Evolutionary conservation across 1,140 invertebrate genomes (phyloP).

Genomic region (Brachionus plicatilis): DNA sequence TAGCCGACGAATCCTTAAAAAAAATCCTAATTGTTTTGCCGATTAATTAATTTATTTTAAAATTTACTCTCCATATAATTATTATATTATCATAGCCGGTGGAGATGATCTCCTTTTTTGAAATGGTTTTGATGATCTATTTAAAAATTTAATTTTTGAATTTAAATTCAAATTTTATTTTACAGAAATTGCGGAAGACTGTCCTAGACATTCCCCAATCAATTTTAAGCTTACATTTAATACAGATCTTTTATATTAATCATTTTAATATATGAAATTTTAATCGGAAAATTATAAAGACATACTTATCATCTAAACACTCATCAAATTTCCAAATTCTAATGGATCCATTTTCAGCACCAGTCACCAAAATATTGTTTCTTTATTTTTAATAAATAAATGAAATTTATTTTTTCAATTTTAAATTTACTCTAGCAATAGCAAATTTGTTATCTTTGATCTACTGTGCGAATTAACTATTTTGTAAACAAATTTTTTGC

Average conservation of each 20-base stretch:
- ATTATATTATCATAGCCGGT: neutral
- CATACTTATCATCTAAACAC: neutral
- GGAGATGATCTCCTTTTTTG: neutral
- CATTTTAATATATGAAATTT: neutral
- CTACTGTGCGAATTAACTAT: neutral
- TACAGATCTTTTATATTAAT: neutral
- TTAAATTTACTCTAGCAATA: neutral
- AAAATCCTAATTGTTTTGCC: neutral
- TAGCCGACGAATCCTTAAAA: neutral
- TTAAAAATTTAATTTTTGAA: neutral
- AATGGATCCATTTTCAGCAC: constrained; percentile 12
- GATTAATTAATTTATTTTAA: neutral
- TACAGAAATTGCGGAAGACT: neutral
- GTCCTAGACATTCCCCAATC: neutral
- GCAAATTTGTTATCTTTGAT: neutral
- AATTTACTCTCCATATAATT: constrained; percentile 3
- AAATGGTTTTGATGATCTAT: neutral
- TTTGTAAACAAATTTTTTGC: neutral
- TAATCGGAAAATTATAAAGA: neutral
- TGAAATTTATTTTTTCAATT: neutral
- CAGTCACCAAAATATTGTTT: neutral
- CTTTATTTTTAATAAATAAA: neutral
- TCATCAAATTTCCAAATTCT: constrained; percentile 22
- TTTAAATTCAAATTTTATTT: neutral
- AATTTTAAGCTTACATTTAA: neutral